Evolutionary conservation across 2,888 invertebrate species (phyloP), one percentile per base, ranked within the genome.

Genomic region (Eilema sororculum): DNA sequence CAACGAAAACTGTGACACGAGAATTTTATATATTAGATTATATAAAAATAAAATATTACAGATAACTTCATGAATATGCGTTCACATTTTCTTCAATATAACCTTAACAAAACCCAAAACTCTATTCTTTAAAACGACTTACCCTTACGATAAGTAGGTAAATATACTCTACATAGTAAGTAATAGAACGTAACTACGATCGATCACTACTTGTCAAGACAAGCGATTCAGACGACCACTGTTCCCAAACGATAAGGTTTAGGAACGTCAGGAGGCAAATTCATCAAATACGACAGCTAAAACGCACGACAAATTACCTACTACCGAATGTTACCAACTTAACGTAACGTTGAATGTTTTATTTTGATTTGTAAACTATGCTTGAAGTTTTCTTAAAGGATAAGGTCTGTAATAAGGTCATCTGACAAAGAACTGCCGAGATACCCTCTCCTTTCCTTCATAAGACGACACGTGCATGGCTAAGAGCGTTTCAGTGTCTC

Each of bases 131-230:
- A 67, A 3, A 22, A 30, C 52, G 16, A n/a, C 9, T 52, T n/a
- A n/a, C 9, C 22, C 30, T 5, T 37, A 33, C 33, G 67, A 67
- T 62, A 61, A 67, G 16, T 16, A 20, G 20, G 20, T 46, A 46
- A 16, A 60, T 52, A 33, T 56, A 61, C 30, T 25, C 61, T n/a
- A 46, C 46, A 25, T 28, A 71, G 67, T 67, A 59, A 67, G 67
- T 52, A 60, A 57, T 33, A 71, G 60, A 28, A 28, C 46, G 46
- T n/a, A 24, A 33, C 60, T 37, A 64, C 37, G 64, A 65, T 71
- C 71, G 37, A 71, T 71, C 71, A 68, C 41, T 56, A 65, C 67
- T 68, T 65, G 65, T 67, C 65, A 60, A 67, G 28, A 62, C 58
- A 58, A 33, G 57, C 41, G 33, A 66, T 22, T 56, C 52, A 52